Evolutionary conservation across 2,113 vertebrate genomes (phyloP).

Genomic region (Chinchilla lanigera): DNA sequence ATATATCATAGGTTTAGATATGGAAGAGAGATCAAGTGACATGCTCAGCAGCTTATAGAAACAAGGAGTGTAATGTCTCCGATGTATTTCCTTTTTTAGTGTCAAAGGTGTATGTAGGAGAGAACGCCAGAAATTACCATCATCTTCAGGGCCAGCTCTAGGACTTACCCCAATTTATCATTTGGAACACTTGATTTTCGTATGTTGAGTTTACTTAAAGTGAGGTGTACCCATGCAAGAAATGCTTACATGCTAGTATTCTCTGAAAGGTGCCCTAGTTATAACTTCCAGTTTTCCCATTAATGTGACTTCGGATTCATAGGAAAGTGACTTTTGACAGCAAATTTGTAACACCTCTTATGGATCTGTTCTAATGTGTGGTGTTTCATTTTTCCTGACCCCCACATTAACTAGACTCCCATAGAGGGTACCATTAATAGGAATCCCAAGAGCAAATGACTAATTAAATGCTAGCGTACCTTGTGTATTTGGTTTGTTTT

Average conservation of each 20-base stretch:
- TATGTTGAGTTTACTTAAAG: constrained; percentile 47
- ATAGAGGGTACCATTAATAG: neutral
- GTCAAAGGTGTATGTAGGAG: neutral
- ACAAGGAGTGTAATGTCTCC: constrained; percentile 1
- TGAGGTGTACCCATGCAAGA: neutral
- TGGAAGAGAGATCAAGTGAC: constrained; percentile 31
- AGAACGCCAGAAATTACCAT: constrained; percentile 46
- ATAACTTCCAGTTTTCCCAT: neutral
- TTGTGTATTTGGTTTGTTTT: constrained; percentile 16
- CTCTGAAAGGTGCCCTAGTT: neutral
- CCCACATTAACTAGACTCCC: neutral
- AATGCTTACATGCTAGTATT: constrained; percentile 7
- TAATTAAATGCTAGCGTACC: neutral
- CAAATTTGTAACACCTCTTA: neutral
- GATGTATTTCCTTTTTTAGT: constrained; percentile 45
- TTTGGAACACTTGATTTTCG: constrained; percentile 48
- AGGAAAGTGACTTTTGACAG: constrained; percentile 20
- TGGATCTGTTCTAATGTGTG: neutral
- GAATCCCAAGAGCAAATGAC: constrained; percentile 39
- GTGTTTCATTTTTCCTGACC: constrained; percentile 34
- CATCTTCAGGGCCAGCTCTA: constrained; percentile 13
- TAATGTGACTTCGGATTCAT: constrained; percentile 30
- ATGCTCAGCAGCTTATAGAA: neutral
- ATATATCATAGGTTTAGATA: constrained; percentile 30
- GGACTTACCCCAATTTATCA: neutral